phyloP scores from a whole-genome alignment of 2,113 vertebrate genomes.

The Chauna torquata region DNA sequence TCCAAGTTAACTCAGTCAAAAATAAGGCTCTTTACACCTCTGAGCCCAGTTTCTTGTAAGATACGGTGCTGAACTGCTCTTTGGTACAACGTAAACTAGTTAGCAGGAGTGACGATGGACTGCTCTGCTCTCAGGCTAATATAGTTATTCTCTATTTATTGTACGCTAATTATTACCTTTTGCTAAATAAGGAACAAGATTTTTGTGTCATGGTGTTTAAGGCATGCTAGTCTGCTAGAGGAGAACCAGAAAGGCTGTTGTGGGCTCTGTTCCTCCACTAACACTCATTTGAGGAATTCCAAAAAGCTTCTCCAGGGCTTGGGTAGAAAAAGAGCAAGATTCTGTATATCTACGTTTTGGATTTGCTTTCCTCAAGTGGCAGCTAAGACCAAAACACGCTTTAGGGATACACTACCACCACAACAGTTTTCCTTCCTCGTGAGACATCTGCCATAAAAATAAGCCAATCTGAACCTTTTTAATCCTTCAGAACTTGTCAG shows the following conservation, averaged over 20 bases:
- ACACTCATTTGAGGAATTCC: neutral
- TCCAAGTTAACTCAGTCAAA: neutral
- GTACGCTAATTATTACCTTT: conserved; percentile 16
- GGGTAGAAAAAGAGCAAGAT: neutral
- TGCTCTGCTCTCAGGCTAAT: neutral
- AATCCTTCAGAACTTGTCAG: neutral
- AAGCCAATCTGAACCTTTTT: neutral
- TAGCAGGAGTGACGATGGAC: neutral
- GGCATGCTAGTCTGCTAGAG: neutral
- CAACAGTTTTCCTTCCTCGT: neutral
- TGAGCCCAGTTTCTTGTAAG: neutral
- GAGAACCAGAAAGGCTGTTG: neutral
- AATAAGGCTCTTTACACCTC: neutral
- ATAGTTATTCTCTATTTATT: neutral
- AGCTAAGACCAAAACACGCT: neutral
- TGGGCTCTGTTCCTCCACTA: neutral
- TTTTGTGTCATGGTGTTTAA: neutral
- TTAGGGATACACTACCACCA: neutral
- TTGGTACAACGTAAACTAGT: neutral
- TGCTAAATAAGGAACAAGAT: neutral
- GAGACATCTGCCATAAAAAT: neutral
- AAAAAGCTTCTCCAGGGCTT: neutral
- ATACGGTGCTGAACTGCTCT: neutral
- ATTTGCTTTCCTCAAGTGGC: neutral
- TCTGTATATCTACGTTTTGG: neutral